Percentiles rank a stretch among this genome's conserved stretches.
Evolutionary conservation across 2,113 vertebrate species (phyloP).

Genomic region (Rhadina sibilatrix): DNA sequence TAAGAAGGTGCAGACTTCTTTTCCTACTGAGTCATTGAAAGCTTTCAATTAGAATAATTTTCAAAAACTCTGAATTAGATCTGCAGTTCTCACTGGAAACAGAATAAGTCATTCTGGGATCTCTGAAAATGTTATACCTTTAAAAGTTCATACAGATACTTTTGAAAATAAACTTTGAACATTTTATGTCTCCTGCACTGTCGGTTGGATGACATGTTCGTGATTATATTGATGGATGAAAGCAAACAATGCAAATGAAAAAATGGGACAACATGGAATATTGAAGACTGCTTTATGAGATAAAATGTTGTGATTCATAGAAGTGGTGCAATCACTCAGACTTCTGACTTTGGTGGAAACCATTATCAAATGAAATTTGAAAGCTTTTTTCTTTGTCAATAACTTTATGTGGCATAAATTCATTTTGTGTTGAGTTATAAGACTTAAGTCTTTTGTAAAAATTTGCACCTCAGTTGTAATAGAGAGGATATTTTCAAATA

Average conservation of each 20-base stretch:
- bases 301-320: not conserved
- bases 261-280: not conserved
- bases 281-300: not conserved
- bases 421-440: not conserved
- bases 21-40: too few relatives aligned
- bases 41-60: not conserved
- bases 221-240: not conserved
- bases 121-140: not conserved
- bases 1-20: not conserved
- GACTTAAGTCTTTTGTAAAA: not conserved
- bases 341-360: not conserved
- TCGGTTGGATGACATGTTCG: not conserved
- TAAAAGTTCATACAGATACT: not conserved
- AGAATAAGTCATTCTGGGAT: not conserved
- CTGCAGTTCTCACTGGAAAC: not conserved
- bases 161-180: not conserved
- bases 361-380: not conserved
- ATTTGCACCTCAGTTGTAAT: not conserved
- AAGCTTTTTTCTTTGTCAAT: not conserved
- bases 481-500: not conserved
- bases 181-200: constrained; percentile 1
- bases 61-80: not conserved
- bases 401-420: not conserved
- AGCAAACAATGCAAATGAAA: not conserved
- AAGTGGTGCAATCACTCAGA: not conserved